phyloP scores from a whole-genome alignment of 2,888 invertebrate genomes.

The Oligia fasciuncula region DNA sequence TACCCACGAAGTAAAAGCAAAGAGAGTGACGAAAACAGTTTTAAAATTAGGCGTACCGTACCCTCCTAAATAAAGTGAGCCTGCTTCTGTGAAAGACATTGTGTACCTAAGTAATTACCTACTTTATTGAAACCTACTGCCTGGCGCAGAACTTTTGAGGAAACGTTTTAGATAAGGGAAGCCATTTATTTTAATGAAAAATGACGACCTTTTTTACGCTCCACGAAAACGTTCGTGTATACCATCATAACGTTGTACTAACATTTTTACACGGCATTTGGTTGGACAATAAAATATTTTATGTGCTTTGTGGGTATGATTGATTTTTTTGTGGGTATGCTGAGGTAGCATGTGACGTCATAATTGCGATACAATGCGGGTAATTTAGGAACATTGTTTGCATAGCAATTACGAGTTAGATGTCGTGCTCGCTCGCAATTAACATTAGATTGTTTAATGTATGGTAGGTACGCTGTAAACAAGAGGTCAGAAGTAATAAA shows the following conservation, averaged over 20 bases:
- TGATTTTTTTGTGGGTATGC: conserved; percentile 51
- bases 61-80: conserved; percentile 61
- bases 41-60: conserved; percentile 60
- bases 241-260: conserved; percentile 64
- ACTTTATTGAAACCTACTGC: conserved; percentile 67
- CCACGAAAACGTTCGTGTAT: conserved; percentile 64
- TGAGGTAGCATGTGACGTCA: conserved; percentile 29
- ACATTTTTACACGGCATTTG: conserved; percentile 66
- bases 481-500: neutral
- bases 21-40: conserved; percentile 56
- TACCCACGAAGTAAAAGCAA: conserved; percentile 57
- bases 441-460: conserved; percentile 29
- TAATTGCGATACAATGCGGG: conserved; percentile 52
- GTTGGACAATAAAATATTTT: conserved; percentile 67
- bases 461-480: conserved; percentile 8
- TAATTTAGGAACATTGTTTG: conserved; percentile 46
- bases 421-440: conserved; percentile 49
- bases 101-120: conserved; percentile 72
- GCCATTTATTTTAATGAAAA: conserved; percentile 80
- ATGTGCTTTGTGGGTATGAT: conserved; percentile 56
- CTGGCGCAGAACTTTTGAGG: conserved; percentile 66
- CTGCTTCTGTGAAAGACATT: conserved; percentile 66
- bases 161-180: conserved; percentile 75
- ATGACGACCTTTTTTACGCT: conserved; percentile 71
- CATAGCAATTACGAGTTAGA: conserved; percentile 39